A percentile compares a stretch with the other conserved stretches of the same genome.
Evolutionary conservation across 1,140 invertebrate genomes (phyloP).

Genomic region (Trichoplusia ni): DNA sequence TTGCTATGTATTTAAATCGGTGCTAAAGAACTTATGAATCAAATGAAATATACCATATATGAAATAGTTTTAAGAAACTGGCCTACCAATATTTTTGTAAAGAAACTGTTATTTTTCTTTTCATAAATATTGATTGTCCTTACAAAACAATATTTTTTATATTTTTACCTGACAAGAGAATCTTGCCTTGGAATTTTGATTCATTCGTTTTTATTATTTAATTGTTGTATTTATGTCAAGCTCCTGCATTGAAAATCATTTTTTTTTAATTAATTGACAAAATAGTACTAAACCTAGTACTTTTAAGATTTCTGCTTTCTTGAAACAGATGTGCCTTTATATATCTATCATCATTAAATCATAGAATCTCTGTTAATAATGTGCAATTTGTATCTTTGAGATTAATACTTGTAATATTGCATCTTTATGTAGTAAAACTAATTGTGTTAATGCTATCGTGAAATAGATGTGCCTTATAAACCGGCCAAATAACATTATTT

Average conservation of each 20-base stretch:
- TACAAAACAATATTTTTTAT: too few relatives aligned
- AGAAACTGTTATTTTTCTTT: too few relatives aligned
- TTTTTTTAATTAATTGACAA: too few relatives aligned
- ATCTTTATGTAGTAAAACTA: conserved; percentile 4
- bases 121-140: too few relatives aligned
- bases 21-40: conserved; percentile 6
- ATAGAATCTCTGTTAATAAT: conserved; percentile 12
- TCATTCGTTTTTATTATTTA: too few relatives aligned
- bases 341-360: neutral
- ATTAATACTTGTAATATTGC: conserved; percentile 1
- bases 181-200: too few relatives aligned
- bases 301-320: too few relatives aligned
- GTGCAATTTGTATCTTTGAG: conserved; percentile 14
- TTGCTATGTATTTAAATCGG: conserved; percentile 12
- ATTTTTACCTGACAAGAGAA: too few relatives aligned
- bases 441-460: conserved; percentile 26
- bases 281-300: too few relatives aligned
- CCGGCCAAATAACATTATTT: conserved; percentile 20
- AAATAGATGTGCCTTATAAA: conserved; percentile 43
- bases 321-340: too few relatives aligned
- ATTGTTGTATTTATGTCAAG: neutral
- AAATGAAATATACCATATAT: conserved; percentile 3
- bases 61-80: neutral
- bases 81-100: neutral
- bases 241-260: too few relatives aligned